These are phyloP conservation scores for Zhuqinia jingwanae DNA, from an alignment of 2,888 invertebrate species.

Conservation along the genomic window DNA sequence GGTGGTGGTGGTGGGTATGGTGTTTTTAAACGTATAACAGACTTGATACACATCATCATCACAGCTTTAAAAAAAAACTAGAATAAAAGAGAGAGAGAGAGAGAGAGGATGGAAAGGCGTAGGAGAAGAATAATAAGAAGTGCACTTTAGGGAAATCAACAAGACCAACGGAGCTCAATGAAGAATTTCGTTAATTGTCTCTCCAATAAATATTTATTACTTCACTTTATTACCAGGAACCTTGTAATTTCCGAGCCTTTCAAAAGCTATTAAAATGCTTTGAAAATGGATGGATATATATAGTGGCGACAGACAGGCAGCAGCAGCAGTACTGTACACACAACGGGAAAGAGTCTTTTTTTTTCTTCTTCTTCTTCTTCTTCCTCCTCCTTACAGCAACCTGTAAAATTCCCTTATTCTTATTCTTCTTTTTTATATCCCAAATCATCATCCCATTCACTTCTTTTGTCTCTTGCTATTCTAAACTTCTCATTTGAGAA, in stretches of 20 bases:
- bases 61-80: constrained; percentile 8
- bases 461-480: not conserved
- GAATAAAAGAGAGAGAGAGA: not conserved
- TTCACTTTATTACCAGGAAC: constrained; percentile 77
- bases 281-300: constrained; percentile 75
- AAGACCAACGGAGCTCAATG: constrained; percentile 69
- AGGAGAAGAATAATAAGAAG: constrained; percentile 41
- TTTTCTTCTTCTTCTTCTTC: too few species aligned
- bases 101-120: constrained; percentile 12
- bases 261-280: constrained; percentile 71
- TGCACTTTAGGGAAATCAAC: constrained; percentile 77
- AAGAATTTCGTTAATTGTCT: constrained; percentile 79
- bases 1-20: not conserved
- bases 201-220: constrained; percentile 80
- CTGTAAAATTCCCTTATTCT: constrained; percentile 1
- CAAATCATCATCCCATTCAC: too few species aligned
- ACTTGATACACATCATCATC: too few species aligned
- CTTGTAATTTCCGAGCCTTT: constrained; percentile 74
- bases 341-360: not conserved
- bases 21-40: too few species aligned
- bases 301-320: constrained; percentile 67
- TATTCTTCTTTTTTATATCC: too few species aligned
- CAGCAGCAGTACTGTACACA: constrained; percentile 12
- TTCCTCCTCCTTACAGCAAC: too few species aligned
- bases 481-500: constrained; percentile 4